Evolutionary conservation across 2,888 invertebrate species (phyloP), one percentile per base, ranked within the genome.

Genomic region (Dasysyrphus tricinctus): DNA sequence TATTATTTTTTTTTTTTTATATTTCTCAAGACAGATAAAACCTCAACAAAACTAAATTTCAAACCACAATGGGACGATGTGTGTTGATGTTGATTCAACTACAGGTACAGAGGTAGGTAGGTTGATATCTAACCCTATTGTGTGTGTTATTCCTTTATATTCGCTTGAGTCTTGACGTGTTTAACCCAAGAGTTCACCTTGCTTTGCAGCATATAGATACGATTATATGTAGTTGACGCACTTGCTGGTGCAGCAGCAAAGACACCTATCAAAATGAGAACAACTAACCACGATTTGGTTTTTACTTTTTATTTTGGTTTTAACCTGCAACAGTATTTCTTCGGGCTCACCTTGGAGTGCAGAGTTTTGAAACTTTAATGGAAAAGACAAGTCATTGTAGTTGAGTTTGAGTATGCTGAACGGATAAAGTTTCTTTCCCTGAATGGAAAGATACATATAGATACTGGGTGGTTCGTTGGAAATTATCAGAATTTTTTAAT

Each of bases 181-280:
- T 70, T 44, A 34, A 47, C 44, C 69, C 39, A 59, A 72, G 73
- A 80, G 80, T 67, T 84, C 84, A 77, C 84, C 84, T 85, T 85
- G 80, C 76, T 42, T 54, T 51, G 24, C 54, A 32, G 24, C 54
- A 54, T 7, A 24, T 19, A 2, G 7, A 16, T n/a, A 16, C n/a
- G 1, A 16, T 19, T 7, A 16, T 37, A 56, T 9, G 34, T 29
- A 44, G 56, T 42, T 61, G 42, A 61, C 69, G 51, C 74, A 72
- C 59, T 51, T 34, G 61, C 29, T 7, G 29, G 29, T n/a, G 3
- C 29, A 29, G 2, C 11, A 19, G 16, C n/a, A 51, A 12, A 54
- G 24, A 47, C 39, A 29, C 34, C 47, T 16, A 47, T 65, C 63
- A 73, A 83, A 83, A 74, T 79, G 78, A 44, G 80, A 80, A 49